Evolutionary conservation across 2,797 vertebrate species (phyloP).

Genomic region (Acanthis flammea): DNA sequence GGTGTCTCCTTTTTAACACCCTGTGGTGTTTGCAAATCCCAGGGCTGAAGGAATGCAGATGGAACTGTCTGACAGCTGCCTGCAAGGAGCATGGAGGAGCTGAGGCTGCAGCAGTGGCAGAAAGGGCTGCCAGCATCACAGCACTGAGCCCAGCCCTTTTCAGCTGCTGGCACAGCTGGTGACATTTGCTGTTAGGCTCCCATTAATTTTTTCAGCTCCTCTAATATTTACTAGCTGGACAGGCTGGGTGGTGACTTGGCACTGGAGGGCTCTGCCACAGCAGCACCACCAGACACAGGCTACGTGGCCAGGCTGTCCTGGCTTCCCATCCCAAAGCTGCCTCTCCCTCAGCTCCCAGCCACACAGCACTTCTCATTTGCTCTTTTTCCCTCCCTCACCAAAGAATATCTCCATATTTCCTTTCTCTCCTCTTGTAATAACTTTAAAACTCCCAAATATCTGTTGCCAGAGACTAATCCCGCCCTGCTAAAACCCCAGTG

Average conservation of each 20-base stretch:
- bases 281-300: background rate
- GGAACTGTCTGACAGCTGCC: background rate
- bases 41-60: background rate
- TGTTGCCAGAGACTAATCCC: background rate
- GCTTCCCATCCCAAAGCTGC: rapidly evolving
- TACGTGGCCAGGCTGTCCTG: background rate
- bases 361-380: background rate
- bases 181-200: background rate
- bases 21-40: background rate
- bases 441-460: no score
- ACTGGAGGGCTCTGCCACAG: background rate
- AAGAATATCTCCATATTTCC: background rate
- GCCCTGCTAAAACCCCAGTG: background rate
- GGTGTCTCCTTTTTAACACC: background rate
- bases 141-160: background rate
- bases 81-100: background rate
- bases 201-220: background rate
- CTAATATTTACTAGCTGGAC: background rate
- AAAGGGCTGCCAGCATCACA: background rate
- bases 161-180: background rate
- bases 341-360: background rate
- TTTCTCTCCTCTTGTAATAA: background rate
- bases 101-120: background rate
- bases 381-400: background rate
- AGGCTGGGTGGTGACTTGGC: background rate